Evolutionary conservation across 2,888 invertebrate species (phyloP).

Genomic region (Norana najaformis): DNA sequence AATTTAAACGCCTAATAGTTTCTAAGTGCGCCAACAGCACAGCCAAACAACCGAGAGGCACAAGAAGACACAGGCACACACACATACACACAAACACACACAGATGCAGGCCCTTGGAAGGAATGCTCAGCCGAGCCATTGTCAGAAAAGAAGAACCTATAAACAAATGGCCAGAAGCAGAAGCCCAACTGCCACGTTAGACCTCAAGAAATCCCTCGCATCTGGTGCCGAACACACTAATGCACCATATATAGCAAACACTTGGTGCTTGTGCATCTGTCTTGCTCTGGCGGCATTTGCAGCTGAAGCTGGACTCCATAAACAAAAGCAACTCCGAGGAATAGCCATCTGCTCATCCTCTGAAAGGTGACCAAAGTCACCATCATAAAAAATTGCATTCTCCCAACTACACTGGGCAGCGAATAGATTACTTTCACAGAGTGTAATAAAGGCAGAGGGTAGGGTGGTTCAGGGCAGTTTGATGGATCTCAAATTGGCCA

Average conservation of each 20-base stretch:
- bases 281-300: not conserved
- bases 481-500: not conserved
- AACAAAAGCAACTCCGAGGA: not conserved
- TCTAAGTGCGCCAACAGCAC: conserved; percentile 14
- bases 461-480: not conserved
- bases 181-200: not conserved
- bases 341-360: conserved; percentile 5
- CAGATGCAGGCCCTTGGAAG: not conserved
- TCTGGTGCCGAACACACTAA: not conserved
- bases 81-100: not conserved
- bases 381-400: not conserved
- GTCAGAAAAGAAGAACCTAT: not conserved
- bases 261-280: not conserved
- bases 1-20: conserved; percentile 23
- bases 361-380: not conserved
- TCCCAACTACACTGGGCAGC: not conserved
- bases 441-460: not conserved
- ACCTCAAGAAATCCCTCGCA: conserved; percentile 4
- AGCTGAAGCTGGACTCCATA: not conserved
- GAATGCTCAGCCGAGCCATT: not conserved
- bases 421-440: not conserved
- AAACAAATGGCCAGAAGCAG: conserved; percentile 8
- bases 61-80: not conserved
- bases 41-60: not conserved
- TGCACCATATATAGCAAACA: conserved; percentile 9